phyloP scores from a whole-genome alignment of 2,113 vertebrate genomes.

The Tapirus terrestris region DNA sequence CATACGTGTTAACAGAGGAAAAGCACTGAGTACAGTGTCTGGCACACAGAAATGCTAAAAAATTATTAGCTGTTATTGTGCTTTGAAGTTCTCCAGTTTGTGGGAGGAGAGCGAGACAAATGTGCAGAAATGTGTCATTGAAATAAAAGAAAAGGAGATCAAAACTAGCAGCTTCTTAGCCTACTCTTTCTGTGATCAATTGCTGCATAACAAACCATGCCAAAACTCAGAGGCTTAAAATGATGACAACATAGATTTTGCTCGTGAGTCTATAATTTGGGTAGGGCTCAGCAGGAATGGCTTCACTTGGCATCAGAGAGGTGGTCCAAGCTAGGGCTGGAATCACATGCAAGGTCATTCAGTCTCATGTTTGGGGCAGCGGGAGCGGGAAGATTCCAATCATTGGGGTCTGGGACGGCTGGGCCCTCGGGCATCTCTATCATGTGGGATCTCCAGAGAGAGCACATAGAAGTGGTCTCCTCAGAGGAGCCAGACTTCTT shows the following conservation, averaged over 20 bases:
- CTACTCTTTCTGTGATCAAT: not conserved
- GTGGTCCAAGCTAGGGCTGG: not conserved
- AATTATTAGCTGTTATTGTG: not conserved
- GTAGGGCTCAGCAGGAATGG: not conserved
- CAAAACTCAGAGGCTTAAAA: not conserved
- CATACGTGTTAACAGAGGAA: not conserved
- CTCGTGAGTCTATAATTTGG: not conserved
- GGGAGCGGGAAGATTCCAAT: not conserved
- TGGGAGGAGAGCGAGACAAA: not conserved
- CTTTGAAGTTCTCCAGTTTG: not conserved
- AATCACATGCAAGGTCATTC: fast-evolving
- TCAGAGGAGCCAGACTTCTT: not conserved
- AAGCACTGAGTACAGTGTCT: no score
- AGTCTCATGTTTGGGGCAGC: not conserved
- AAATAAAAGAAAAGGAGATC: not conserved
- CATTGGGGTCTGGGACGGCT: not conserved
- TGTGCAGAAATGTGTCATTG: not conserved
- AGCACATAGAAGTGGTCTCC: not conserved
- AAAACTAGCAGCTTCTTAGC: not conserved
- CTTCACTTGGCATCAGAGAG: not conserved
- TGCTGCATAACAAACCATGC: not conserved
- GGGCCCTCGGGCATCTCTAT: not conserved
- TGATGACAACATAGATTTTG: not conserved
- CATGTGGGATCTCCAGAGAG: not conserved
- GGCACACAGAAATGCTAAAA: not conserved